Evolutionary conservation across 2,888 invertebrate species (phyloP), one percentile per base, ranked within the genome.

Genomic region (Diaperis boleti): DNA sequence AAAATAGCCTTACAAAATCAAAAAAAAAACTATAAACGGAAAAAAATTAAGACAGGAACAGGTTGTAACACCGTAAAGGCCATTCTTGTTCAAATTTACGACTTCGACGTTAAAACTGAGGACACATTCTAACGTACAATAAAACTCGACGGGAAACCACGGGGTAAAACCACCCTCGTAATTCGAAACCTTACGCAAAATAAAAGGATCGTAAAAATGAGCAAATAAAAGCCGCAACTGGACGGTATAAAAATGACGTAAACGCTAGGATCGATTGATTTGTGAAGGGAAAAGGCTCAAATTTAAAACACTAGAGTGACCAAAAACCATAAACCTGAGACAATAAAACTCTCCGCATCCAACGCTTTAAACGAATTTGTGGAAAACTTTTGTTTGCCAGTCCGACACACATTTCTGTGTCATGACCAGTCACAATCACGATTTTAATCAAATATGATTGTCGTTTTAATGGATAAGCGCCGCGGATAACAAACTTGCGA

Each of bases 111-210:
- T 45, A 62, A 26, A 57, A 35, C 57, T 54, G 49, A 45, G 52
- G 63, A 63, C 63, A 63, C 59, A 63, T 59, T 63, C 59, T 44
- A 42, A 20, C 44, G 44, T 45, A 50, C 59, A 57, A 59, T 63
- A 59, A 45, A 59, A 44, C 57, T 3, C 63, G 45, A 57, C 59
- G 20, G 63, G 63, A 17, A 39, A 49, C 62, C 35, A 56, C 50
- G 26, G 11, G 31, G 22, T 10, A 49, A 35, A 59, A 47, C 44
- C 61, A 29, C 47, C 55, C 55, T 47, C 49, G 49, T 62, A 62
- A 50, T 55, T 55, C 39, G 55, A 55, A 55, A 41, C 54, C 37
- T 47, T 61, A 18, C 55, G 49, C 47, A 62, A 62, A 57, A 62
- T 42, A 62, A 62, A 56, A 35, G 44, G 11, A 11, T 18, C 35